Evolutionary conservation across 2,797 vertebrate species (phyloP).

Genomic region (Dipus sagitta): DNA sequence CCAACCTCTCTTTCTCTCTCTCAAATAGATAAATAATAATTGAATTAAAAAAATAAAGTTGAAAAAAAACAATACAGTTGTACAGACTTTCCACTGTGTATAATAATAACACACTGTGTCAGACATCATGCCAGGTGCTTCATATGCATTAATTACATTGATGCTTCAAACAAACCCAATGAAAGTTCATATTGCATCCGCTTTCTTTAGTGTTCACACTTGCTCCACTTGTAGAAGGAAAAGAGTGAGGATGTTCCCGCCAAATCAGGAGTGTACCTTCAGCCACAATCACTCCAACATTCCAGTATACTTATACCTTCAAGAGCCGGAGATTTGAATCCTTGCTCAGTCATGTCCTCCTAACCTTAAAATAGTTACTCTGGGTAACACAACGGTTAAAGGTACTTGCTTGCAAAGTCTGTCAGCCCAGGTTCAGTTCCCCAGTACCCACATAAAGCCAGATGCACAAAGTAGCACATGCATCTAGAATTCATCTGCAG

Average conservation of each 20-base stretch:
- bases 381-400: too few relatives aligned
- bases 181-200: not conserved
- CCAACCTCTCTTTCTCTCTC: too few relatives aligned
- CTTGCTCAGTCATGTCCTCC: not conserved
- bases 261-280: not conserved
- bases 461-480: too few relatives aligned
- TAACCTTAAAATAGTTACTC: not conserved
- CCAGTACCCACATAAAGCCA: too few relatives aligned
- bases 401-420: too few relatives aligned
- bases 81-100: not conserved
- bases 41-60: too few relatives aligned
- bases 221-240: not conserved
- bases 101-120: not conserved
- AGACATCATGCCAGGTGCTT: not conserved
- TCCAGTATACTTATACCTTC: not conserved
- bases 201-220: not conserved
- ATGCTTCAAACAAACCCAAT: not conserved
- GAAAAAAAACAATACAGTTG: not conserved
- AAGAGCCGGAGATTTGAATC: not conserved
- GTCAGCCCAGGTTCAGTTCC: too few relatives aligned
- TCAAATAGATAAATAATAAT: too few relatives aligned
- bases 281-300: not conserved
- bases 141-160: conserved; percentile 3
- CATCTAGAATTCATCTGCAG: too few relatives aligned
- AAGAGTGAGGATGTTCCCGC: too few relatives aligned